These are phyloP conservation scores for Lucilia sericata DNA, from an alignment of 1,140 invertebrate species.

Conservation along the genomic window DNA sequence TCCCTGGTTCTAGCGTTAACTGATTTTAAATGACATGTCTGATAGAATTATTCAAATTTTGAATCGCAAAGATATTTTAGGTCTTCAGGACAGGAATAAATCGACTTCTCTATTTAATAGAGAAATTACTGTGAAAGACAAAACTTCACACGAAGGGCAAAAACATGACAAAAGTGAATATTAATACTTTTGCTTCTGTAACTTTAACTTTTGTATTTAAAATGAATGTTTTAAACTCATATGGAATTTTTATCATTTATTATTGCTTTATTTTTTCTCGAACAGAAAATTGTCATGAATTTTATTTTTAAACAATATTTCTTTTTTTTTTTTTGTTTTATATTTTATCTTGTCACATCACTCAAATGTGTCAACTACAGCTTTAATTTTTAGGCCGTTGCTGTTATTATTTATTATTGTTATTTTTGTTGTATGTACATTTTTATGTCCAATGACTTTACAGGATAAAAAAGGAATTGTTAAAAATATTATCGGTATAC, in stretches of 20 bases:
- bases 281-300: neutral
- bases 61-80: no score
- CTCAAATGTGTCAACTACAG: conserved; percentile 23
- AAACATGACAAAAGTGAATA: no score
- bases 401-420: neutral
- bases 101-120: no score
- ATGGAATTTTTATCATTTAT: conserved; percentile 8
- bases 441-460: neutral
- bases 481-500: neutral
- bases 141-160: no score
- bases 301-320: neutral
- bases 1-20: no score
- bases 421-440: neutral
- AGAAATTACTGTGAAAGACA: no score
- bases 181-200: no score
- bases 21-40: no score
- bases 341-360: conserved; percentile 17
- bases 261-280: neutral
- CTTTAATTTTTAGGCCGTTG: conserved; percentile 15
- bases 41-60: no score
- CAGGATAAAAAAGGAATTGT: neutral
- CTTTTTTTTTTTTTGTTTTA: neutral
- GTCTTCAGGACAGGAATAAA: no score
- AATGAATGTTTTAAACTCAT: no score
- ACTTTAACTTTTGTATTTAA: no score